Conservation (phyloP, 2,797 vertebrate genomes). For the Onychomys arenicola region DNA sequence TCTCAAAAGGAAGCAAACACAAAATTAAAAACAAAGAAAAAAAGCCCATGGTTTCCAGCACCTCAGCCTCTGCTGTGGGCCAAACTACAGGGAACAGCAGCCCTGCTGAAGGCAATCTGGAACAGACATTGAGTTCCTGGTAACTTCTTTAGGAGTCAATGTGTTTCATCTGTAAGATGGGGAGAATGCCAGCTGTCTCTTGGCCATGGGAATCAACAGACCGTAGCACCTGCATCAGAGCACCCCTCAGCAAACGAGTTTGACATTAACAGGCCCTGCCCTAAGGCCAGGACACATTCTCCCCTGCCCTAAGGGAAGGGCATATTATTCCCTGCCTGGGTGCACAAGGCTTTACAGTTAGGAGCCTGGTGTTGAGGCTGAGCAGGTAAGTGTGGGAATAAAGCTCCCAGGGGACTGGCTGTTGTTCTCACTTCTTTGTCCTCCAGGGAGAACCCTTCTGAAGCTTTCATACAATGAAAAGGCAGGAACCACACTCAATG, state of each 20-base stretch:
- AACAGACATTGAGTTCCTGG: background rate
- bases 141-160: background rate
- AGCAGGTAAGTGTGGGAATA: background rate
- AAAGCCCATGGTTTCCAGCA: background rate
- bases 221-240: background rate
- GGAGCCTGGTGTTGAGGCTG: background rate
- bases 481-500: background rate
- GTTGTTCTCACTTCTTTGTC: background rate
- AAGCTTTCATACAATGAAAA: constrained; percentile 53
- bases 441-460: constrained; percentile 42
- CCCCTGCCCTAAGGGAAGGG: background rate
- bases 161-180: background rate
- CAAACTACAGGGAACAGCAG: background rate
- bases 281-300: background rate
- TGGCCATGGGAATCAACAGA: background rate
- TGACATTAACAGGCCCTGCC: background rate
- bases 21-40: background rate
- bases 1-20: background rate
- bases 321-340: background rate
- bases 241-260: rapidly evolving
- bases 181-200: background rate
- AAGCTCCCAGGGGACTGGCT: background rate
- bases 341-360: background rate
- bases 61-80: background rate
- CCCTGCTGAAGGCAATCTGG: background rate